Conservation (phyloP, 2,113 vertebrate species). For the Bos indicus region DNA sequence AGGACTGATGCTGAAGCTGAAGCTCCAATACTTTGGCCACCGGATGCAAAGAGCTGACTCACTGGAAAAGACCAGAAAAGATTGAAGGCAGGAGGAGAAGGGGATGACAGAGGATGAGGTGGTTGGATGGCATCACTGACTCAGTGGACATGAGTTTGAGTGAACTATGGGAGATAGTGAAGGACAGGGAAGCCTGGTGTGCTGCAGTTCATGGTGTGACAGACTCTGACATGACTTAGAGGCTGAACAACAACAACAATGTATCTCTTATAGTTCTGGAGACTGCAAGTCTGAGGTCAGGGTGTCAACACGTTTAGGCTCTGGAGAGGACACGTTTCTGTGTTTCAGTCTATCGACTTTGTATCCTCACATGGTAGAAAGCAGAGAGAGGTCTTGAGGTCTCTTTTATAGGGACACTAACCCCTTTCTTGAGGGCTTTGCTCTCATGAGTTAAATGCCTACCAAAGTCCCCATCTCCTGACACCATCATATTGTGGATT, state of each 20-base stretch:
- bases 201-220: background rate
- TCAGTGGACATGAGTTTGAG: background rate
- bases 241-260: background rate
- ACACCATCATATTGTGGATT: background rate
- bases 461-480: background rate
- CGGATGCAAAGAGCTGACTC: background rate
- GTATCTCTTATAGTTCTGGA: background rate
- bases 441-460: background rate
- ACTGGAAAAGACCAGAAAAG: background rate
- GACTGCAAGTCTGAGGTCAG: background rate
- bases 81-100: background rate
- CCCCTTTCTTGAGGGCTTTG: background rate
- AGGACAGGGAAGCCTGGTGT: background rate
- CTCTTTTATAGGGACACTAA: background rate
- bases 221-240: background rate
- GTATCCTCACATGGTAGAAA: background rate
- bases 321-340: too few species aligned
- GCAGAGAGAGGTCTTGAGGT: background rate
- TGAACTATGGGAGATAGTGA: background rate
- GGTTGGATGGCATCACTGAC: background rate
- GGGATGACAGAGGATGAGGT: background rate
- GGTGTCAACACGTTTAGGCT: too few species aligned
- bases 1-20: background rate
- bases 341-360: background rate
- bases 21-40: background rate